Conservation (phyloP, 2,888 invertebrate genomes). For the Callinectes sapidus region DNA sequence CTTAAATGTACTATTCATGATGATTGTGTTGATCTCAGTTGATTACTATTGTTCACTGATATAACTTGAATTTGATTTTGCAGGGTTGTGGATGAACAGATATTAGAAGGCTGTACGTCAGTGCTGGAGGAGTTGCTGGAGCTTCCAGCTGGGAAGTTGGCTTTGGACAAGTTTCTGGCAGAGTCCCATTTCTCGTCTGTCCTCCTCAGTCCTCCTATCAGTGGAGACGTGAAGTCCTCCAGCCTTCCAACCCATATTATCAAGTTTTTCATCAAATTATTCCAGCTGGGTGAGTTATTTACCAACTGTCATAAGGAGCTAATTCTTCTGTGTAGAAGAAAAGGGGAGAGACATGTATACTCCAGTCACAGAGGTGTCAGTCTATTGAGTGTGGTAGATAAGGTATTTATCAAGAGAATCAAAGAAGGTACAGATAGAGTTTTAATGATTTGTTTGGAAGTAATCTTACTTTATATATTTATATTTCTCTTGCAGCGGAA, state of each 20-base stretch:
- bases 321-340: too few relatives aligned
- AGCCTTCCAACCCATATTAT: conserved; percentile 79
- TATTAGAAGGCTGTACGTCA: conserved; percentile 83
- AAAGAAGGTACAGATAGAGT: too few relatives aligned
- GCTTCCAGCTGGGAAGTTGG: conserved; percentile 86
- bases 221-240: conserved; percentile 73
- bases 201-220: conserved; percentile 85
- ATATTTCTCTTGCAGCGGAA: conserved; percentile 75
- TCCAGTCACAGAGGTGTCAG: too few relatives aligned
- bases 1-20: too few relatives aligned
- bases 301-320: background rate
- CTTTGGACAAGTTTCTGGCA: conserved; percentile 87
- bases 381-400: too few relatives aligned
- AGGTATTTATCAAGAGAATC: too few relatives aligned
- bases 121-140: conserved; percentile 92
- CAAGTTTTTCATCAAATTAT: conserved; percentile 86
- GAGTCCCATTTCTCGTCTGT: conserved; percentile 83
- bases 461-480: background rate
- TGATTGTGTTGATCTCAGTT: too few relatives aligned
- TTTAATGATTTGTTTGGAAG: background rate
- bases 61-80: conserved; percentile 59
- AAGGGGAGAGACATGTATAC: too few relatives aligned
- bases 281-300: conserved; percentile 77
- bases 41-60: background rate
- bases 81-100: conserved; percentile 81